phyloP scores from a whole-genome alignment of 2,113 vertebrate species.

The Regulus satrapa region DNA sequence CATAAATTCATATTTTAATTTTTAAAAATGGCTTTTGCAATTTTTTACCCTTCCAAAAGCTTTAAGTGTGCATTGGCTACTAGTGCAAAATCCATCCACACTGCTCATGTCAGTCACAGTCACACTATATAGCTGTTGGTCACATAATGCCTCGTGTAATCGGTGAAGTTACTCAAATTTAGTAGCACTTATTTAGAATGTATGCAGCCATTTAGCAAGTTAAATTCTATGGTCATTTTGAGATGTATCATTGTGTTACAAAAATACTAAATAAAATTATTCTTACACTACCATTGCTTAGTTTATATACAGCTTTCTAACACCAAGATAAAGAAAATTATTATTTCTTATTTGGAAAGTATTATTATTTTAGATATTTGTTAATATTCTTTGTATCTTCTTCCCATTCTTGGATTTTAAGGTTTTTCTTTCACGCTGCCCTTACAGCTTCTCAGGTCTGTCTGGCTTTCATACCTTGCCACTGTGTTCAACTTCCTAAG shows the following conservation, averaged over 20 bases:
- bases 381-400: not conserved
- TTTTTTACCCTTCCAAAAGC: slow-evolving; percentile 50
- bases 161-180: not conserved
- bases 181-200: slow-evolving; percentile 15
- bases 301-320: not conserved
- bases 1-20: not conserved
- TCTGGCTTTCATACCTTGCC: not conserved
- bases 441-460: not conserved
- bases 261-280: slow-evolving; percentile 67
- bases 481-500: not conserved
- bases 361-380: not conserved
- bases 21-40: not conserved
- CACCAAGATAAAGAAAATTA: not conserved
- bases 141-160: not conserved
- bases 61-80: slow-evolving; percentile 61
- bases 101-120: not conserved
- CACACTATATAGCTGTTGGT: not conserved
- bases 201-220: not conserved
- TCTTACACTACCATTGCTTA: not conserved
- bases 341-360: not conserved
- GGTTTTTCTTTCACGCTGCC: not conserved
- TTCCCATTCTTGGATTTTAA: not conserved
- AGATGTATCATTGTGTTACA: slow-evolving; percentile 8
- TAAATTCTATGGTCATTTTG: not conserved
- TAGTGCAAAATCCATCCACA: not conserved